These are phyloP conservation scores for Lepidostoma basale DNA, from an alignment of 1,140 invertebrate species.

Conservation along the genomic window DNA sequence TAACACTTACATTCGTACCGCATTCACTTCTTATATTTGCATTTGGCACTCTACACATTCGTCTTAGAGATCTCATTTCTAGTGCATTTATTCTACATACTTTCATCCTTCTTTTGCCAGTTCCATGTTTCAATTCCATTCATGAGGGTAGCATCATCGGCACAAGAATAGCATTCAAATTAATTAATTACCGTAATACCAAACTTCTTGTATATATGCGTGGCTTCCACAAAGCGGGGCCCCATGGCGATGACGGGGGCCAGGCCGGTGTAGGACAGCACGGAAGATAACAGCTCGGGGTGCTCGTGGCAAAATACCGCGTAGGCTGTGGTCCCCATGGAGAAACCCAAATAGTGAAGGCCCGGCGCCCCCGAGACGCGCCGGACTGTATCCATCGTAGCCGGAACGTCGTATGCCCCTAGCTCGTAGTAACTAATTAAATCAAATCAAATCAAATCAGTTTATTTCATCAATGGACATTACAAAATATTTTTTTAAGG, in stretches of 20 bases:
- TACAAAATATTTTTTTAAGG: no score
- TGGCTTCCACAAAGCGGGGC: conserved; percentile 42
- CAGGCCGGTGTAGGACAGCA: conserved; percentile 54
- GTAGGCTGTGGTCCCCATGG: conserved; percentile 67
- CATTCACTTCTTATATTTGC: no score
- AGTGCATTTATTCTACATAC: no score
- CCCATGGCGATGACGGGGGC: conserved; percentile 53
- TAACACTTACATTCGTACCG: no score
- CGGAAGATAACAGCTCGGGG: conserved; percentile 64
- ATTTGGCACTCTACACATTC: no score
- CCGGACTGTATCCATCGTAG: conserved; percentile 69
- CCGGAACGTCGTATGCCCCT: conserved; percentile 71
- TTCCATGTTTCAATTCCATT: no score
- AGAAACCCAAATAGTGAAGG: conserved; percentile 65
- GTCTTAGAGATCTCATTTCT: no score
- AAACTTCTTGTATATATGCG: not conserved
- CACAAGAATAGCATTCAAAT: no score
- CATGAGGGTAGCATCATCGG: no score
- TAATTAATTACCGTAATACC: conserved; percentile 2
- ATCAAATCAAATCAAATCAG: not conserved
- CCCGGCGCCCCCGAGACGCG: conserved; percentile 59
- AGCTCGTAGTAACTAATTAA: conserved; percentile 68
- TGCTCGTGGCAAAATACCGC: conserved; percentile 65
- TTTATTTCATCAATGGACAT: no score
- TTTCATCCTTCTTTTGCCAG: no score